phyloP scores from a whole-genome alignment of 2,797 vertebrate species.

The Nyctalus aviator region DNA sequence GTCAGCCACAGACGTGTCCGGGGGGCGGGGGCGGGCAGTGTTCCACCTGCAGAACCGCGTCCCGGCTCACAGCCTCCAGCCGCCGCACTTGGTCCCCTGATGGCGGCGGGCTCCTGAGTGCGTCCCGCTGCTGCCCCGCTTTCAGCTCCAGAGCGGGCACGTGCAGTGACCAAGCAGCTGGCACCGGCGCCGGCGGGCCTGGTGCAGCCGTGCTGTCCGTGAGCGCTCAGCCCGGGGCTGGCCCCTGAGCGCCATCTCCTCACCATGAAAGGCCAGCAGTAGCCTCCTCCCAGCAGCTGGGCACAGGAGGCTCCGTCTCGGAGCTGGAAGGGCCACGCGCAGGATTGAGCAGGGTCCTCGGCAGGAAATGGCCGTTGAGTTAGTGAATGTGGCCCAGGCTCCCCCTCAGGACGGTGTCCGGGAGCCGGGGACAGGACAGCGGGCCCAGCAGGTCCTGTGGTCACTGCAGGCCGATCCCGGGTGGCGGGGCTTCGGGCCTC shows the following conservation, averaged over 20 bases:
- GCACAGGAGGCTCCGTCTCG: background rate
- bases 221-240: too few relatives aligned
- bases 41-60: fast-evolving
- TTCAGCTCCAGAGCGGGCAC: background rate
- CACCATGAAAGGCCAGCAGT: fast-evolving
- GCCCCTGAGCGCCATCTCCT: background rate
- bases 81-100: background rate
- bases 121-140: too few relatives aligned
- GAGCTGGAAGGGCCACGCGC: background rate
- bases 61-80: background rate
- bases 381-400: fast-evolving
- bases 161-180: fast-evolving
- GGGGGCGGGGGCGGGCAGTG: fast-evolving
- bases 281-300: background rate
- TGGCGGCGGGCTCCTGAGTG: background rate
- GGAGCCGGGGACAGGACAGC: background rate
- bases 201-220: background rate
- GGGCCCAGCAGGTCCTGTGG: background rate
- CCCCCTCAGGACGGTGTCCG: background rate
- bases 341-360: fast-evolving
- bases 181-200: fast-evolving
- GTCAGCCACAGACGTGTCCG: background rate
- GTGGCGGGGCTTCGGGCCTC: too few relatives aligned
- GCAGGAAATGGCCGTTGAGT: too few relatives aligned
- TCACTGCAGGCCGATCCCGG: too few relatives aligned